Evolutionary conservation across 2,113 vertebrate species (phyloP).

Genomic region (Sciurus niger): DNA sequence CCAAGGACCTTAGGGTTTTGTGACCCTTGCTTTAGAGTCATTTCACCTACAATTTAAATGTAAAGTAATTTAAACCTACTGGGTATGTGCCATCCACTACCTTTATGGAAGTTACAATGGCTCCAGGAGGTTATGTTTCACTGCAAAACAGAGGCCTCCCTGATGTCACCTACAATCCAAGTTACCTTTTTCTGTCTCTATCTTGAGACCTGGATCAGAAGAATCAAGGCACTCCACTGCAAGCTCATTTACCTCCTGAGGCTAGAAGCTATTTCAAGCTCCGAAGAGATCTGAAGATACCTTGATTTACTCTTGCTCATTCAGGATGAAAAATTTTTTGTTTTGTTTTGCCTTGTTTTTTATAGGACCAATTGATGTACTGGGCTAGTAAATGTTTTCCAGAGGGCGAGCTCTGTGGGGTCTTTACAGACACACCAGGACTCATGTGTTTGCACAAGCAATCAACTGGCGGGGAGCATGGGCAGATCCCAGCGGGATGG

Average conservation of each 20-base stretch:
- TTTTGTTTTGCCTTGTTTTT: slow-evolving; percentile 54
- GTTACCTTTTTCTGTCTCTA: background rate
- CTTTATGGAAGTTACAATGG: background rate
- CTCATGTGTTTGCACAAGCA: background rate
- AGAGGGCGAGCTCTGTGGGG: background rate
- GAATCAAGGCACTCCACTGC: background rate
- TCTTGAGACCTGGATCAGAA: background rate
- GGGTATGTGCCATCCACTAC: rapidly evolving
- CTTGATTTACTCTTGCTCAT: slow-evolving; percentile 42
- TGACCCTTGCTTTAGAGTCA: background rate
- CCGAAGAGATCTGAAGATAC: slow-evolving; percentile 62
- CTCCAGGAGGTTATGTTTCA: background rate
- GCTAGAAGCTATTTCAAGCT: slow-evolving; percentile 66
- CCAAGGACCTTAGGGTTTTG: background rate
- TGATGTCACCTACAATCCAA: background rate
- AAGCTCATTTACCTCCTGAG: slow-evolving; percentile 75
- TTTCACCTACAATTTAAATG: background rate
- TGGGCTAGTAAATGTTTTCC: background rate
- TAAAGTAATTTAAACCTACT: background rate
- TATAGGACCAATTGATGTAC: background rate
- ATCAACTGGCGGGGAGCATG: background rate
- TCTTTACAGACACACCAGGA: background rate
- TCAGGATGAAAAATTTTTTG: slow-evolving; percentile 6
- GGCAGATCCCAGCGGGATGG: background rate
- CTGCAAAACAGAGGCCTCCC: background rate